These are phyloP conservation scores for Parochlus steinenii DNA, from an alignment of 2,888 invertebrate species.

Conservation along the genomic window DNA sequence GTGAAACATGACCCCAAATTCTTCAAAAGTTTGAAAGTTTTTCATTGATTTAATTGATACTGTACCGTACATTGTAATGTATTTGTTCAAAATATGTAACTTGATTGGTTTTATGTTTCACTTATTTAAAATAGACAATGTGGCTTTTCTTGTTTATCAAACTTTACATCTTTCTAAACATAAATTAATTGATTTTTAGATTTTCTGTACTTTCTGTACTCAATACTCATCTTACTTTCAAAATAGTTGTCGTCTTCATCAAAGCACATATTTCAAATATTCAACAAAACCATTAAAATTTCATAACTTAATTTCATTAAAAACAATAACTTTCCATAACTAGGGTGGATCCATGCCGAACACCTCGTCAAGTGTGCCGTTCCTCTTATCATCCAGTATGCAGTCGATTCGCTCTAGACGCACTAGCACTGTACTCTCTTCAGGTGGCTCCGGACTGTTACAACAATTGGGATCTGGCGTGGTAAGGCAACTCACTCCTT, in stretches of 20 bases:
- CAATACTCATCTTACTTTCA: too few species aligned
- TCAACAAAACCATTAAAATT: conserved; percentile 4
- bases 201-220: too few species aligned
- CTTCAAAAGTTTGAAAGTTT: too few species aligned
- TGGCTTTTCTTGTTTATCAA: too few species aligned
- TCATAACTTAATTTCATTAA: conserved; percentile 24
- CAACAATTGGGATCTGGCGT: conserved; percentile 85
- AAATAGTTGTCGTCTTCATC: conserved; percentile 4
- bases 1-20: too few species aligned
- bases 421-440: conserved; percentile 52
- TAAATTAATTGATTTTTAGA: too few species aligned
- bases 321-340: conserved; percentile 33
- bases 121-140: too few species aligned
- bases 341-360: conserved; percentile 84
- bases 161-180: too few species aligned
- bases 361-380: conserved; percentile 75
- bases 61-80: too few species aligned
- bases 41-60: too few species aligned
- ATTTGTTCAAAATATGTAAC: too few species aligned
- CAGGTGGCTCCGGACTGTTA: conserved; percentile 54
- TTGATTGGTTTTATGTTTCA: too few species aligned
- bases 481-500: conserved; percentile 66
- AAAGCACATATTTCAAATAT: conserved; percentile 8
- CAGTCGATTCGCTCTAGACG: conserved; percentile 59
- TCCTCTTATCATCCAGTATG: conserved; percentile 64